Evolutionary conservation across 2,888 invertebrate genomes (phyloP).

Genomic region (Penaeus monodon): DNA sequence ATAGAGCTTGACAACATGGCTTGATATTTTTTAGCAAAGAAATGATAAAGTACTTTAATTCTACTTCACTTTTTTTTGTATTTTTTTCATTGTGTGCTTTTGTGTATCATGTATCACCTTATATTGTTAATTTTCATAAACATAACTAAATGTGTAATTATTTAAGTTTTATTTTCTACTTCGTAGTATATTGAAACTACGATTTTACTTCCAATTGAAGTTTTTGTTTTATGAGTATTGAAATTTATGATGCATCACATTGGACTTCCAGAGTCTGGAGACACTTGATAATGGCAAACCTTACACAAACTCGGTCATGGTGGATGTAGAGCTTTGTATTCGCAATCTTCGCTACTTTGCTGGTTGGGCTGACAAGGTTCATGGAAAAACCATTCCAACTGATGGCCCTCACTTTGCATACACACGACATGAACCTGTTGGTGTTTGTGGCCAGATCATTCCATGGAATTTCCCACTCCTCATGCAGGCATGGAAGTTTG

Average conservation of each 20-base stretch:
- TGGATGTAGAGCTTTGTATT: constrained; percentile 77
- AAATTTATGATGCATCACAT: not conserved
- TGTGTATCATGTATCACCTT: too few relatives aligned
- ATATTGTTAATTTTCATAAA: too few relatives aligned
- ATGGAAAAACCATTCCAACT: constrained; percentile 79
- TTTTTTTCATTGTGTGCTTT: too few relatives aligned
- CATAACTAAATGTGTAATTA: too few relatives aligned
- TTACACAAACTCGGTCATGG: constrained; percentile 78
- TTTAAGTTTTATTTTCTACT: too few relatives aligned
- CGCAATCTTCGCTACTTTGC: constrained; percentile 82
- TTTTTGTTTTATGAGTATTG: not conserved
- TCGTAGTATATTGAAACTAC: too few relatives aligned
- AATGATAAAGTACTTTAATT: too few relatives aligned
- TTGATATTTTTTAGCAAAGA: too few relatives aligned
- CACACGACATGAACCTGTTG: constrained; percentile 92
- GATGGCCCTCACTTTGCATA: constrained; percentile 79
- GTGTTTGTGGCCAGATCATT: constrained; percentile 93
- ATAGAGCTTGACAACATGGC: too few relatives aligned
- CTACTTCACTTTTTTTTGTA: too few relatives aligned
- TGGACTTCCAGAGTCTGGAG: constrained; percentile 81
- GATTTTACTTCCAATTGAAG: too few relatives aligned
- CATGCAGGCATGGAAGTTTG: constrained; percentile 97
- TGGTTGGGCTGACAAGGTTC: constrained; percentile 94
- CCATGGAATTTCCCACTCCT: constrained; percentile 95
- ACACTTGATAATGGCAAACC: constrained; percentile 96